A percentile compares a stretch with the other conserved stretches of the same genome.
Conservation (phyloP, 2,113 vertebrate species). For the Thamnophis sirtalis region DNA sequence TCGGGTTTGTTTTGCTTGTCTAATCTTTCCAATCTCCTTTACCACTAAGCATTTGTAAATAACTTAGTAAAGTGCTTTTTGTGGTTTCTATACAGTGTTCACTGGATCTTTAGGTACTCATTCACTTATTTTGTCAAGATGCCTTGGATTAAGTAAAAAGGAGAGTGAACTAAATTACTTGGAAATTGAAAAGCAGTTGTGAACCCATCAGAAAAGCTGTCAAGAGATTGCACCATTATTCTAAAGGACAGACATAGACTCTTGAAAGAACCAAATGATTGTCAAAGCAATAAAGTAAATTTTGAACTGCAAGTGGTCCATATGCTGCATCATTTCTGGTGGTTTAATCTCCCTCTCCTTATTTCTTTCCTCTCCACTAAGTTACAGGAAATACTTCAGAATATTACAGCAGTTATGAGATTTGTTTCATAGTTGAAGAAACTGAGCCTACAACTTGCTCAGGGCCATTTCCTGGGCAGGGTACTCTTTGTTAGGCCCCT, state of each 20-base stretch:
- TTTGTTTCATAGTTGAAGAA: neutral
- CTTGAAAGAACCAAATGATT: slow-evolving; percentile 44
- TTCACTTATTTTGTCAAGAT: slow-evolving; percentile 47
- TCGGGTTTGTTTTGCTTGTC: neutral
- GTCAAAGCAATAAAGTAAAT: slow-evolving; percentile 30
- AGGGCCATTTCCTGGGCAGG: neutral
- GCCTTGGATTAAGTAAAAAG: slow-evolving; percentile 46
- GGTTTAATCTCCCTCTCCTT: neutral
- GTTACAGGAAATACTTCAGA: slow-evolving; percentile 1
- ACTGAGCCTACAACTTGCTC: neutral
- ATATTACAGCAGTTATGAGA: neutral
- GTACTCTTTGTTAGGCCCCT: neutral
- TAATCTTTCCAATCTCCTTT: neutral
- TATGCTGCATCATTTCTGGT: neutral
- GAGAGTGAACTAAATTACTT: slow-evolving; percentile 36
- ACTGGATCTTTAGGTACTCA: slow-evolving; percentile 16
- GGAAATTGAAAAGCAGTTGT: slow-evolving; percentile 41
- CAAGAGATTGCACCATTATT: slow-evolving; percentile 46
- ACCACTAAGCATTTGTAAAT: neutral
- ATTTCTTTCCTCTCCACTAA: neutral
- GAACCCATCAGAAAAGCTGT: slow-evolving; percentile 48
- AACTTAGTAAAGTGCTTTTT: neutral
- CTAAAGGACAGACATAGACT: slow-evolving; percentile 36
- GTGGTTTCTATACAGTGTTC: neutral
- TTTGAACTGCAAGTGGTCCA: slow-evolving; percentile 8